A percentile compares a stretch with the other conserved stretches of the same genome.
These are phyloP conservation scores for Taenaris catops DNA, from an alignment of 2,888 invertebrate species.

Conservation along the genomic window DNA sequence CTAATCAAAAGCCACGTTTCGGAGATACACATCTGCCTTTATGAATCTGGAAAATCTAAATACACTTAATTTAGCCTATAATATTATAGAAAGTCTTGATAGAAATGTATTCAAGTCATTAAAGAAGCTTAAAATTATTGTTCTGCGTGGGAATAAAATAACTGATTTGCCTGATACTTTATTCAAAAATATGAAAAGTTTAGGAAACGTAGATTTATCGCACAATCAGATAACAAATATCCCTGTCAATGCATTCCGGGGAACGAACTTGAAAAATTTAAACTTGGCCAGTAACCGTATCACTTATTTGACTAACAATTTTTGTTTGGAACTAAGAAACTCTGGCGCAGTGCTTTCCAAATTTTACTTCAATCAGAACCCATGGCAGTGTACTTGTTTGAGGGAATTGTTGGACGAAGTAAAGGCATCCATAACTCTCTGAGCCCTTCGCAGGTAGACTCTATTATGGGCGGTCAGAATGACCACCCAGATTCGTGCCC, in stretches of 20 bases:
- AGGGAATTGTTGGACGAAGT: conserved; percentile 49
- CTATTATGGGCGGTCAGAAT: too few species aligned
- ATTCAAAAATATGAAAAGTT: conserved; percentile 40
- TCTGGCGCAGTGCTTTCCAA: conserved; percentile 45
- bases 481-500: too few species aligned
- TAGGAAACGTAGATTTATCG: conserved; percentile 48
- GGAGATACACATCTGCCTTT: conserved; percentile 36
- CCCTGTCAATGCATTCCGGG: conserved; percentile 47
- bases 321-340: conserved; percentile 51
- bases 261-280: conserved; percentile 45
- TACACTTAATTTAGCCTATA: conserved; percentile 45
- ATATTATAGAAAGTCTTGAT: conserved; percentile 43
- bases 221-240: conserved; percentile 46
- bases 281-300: conserved; percentile 54
- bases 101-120: conserved; percentile 41
- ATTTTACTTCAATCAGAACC: conserved; percentile 59
- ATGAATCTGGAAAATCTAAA: conserved; percentile 41
- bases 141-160: conserved; percentile 46
- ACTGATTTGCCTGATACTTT: conserved; percentile 41
- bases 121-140: conserved; percentile 42
- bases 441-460: too few species aligned
- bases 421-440: too few species aligned
- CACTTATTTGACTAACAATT: conserved; percentile 54
- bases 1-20: too few species aligned
- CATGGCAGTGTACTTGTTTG: conserved; percentile 64